Base-by-base conservation (phyloP, 2,888 invertebrate species). In the Galeopsomyia nigrocyanea region DNA sequence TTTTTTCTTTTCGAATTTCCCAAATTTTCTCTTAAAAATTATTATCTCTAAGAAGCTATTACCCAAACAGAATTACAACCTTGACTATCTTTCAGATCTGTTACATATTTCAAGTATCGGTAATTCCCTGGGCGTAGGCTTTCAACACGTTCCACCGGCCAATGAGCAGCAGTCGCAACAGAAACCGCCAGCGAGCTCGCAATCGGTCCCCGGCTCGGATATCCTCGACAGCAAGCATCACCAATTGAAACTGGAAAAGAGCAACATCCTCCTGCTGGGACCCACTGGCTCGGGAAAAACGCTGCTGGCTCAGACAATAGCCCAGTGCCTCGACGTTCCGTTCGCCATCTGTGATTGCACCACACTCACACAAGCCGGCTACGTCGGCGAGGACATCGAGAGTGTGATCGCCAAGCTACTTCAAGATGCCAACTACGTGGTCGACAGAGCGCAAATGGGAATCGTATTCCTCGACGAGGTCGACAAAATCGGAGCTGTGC, bases 301-400 rank as follows among this genome's bases (percentile, higher is more conserved):
- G 0, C 89, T 98, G 21, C 88, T 99, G 76, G 99, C 99, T 9
- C 98, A 99, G 88, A 98, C 98, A 47, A 95, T 99, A 85, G 99
- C 99, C 60, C 94, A 95, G 82, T 98, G 98, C 86, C 89, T 99
- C 80, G 98, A 99, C 88, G 99, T 99, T 76, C 99, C 99, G 69
- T 99, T 99, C 89, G 98, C 98, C 46, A 98, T 98, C 84, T 98
- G 98, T 88, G 99, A 99, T 89, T 99, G 99, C 87, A 97, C 97
- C 26, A 97, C 97, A 14, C 88, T 97, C 50, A 97, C 97, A 14
- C 97, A 97, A 88, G 97, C 97, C 26, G 97, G 99, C 50, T 99
- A 99, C 87, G 99, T 99, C 9, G 99, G 99, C n/a, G 99, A 99
- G 87, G 99, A 99, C 86, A 98, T 99, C 82, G 99, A 99, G 88